These are phyloP conservation scores for Euspilapteryx auroguttella DNA, from an alignment of 2,888 invertebrate species.

Conservation along the genomic window DNA sequence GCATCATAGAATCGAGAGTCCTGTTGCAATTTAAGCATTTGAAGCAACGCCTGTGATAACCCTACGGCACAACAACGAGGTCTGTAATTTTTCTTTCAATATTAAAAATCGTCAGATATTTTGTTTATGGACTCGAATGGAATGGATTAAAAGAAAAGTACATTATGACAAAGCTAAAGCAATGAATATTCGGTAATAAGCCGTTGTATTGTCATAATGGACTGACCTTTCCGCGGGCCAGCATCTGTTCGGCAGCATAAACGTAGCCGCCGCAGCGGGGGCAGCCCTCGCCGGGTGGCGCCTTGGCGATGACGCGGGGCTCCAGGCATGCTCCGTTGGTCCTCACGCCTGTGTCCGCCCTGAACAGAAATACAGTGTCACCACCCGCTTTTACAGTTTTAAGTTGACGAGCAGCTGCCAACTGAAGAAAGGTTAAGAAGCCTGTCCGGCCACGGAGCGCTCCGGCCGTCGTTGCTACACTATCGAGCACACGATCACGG, in stretches of 20 bases:
- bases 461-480: constrained; percentile 29
- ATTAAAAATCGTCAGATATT: background rate
- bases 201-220: too few species aligned
- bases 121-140: too few species aligned
- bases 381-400: constrained; percentile 12
- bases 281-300: constrained; percentile 84
- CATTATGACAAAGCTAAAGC: background rate
- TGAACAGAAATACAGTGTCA: constrained; percentile 24
- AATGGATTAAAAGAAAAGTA: too few species aligned
- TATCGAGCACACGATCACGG: constrained; percentile 41
- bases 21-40: constrained; percentile 84
- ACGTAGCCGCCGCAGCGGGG: constrained; percentile 88
- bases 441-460: constrained; percentile 31
- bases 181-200: background rate
- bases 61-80: constrained; percentile 57
- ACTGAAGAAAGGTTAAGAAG: constrained; percentile 55
- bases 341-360: constrained; percentile 37
- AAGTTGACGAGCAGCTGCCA: constrained; percentile 27
- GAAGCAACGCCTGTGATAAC: constrained; percentile 89
- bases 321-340: constrained; percentile 69
- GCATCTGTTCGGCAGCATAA: constrained; percentile 91
- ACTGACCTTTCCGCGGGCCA: constrained; percentile 86
- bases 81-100: background rate
- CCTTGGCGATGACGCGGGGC: constrained; percentile 74
- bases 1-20: constrained; percentile 84